Percentiles rank a stretch among this genome's conserved stretches.
phyloP scores from a whole-genome alignment of 35 echinoderm and acorn worm species.

The Lytechinus pictus region DNA sequence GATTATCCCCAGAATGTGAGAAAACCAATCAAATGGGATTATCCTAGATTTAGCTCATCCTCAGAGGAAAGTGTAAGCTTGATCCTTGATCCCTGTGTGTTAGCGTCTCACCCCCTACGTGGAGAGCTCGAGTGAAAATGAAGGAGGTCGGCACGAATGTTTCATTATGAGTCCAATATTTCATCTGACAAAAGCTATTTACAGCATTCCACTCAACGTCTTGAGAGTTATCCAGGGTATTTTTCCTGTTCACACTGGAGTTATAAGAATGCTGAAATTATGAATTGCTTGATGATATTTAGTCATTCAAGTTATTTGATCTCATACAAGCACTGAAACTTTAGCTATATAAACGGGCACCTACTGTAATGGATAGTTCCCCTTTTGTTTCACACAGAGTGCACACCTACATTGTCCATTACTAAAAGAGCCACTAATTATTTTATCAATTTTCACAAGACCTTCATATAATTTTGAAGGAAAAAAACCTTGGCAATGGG shows the following conservation, averaged over 20 bases:
- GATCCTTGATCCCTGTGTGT: neutral
- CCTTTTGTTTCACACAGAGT: too few relatives aligned
- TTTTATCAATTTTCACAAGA: too few relatives aligned
- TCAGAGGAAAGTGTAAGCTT: neutral
- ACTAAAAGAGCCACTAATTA: too few relatives aligned
- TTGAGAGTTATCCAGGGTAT: neutral
- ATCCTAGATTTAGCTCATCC: neutral
- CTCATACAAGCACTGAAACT: too few relatives aligned
- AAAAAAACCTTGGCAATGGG: too few relatives aligned
- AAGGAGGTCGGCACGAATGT: neutral
- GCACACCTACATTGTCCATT: too few relatives aligned
- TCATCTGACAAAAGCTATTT: constrained; percentile 4
- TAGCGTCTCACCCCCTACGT: neutral
- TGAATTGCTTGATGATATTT: too few relatives aligned
- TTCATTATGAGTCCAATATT: neutral
- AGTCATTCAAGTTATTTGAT: too few relatives aligned
- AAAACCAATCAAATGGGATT: neutral
- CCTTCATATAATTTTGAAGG: too few relatives aligned
- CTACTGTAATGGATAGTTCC: too few relatives aligned
- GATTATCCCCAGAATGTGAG: neutral
- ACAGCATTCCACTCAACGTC: neutral
- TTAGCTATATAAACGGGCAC: too few relatives aligned
- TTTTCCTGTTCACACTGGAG: neutral
- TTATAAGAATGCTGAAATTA: neutral
- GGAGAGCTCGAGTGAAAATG: neutral